Conservation (phyloP, 1,140 invertebrate genomes). For the Hirudo medicinalis region DNA sequence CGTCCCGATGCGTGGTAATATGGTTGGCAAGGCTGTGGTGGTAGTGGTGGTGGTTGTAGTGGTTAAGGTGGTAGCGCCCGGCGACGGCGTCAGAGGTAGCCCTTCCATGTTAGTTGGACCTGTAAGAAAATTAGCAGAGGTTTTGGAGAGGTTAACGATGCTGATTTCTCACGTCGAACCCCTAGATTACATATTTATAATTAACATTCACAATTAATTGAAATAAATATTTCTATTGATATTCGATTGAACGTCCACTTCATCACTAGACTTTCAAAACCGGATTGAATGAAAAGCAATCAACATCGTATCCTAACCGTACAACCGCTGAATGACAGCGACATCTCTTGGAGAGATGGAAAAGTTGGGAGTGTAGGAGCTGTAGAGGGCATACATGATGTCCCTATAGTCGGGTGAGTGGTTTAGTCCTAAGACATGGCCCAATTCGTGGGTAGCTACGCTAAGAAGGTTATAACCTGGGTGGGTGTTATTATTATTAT, state of each 20-base stretch:
- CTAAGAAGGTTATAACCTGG: conserved; percentile 24
- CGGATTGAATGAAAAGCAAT: too few species aligned
- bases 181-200: too few species aligned
- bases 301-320: background rate
- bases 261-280: too few species aligned
- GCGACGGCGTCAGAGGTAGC: too few species aligned
- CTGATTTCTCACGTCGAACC: too few species aligned
- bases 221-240: too few species aligned
- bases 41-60: background rate
- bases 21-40: background rate
- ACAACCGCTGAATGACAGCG: background rate
- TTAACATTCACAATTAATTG: too few species aligned
- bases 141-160: too few species aligned
- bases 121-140: too few species aligned
- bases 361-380: background rate
- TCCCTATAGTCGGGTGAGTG: conserved; percentile 27
- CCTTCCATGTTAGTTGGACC: too few species aligned
- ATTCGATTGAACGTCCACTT: too few species aligned
- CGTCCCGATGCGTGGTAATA: background rate
- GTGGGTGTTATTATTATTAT: too few species aligned
- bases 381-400: conserved; percentile 16
- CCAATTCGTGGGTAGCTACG: conserved; percentile 33
- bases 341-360: background rate
- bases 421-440: conserved; percentile 32
- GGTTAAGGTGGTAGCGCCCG: background rate